A percentile compares a stretch with the other conserved stretches of the same genome.
phyloP scores from a whole-genome alignment of 1,140 invertebrate genomes.

The Zaprionus tsacasi region DNA sequence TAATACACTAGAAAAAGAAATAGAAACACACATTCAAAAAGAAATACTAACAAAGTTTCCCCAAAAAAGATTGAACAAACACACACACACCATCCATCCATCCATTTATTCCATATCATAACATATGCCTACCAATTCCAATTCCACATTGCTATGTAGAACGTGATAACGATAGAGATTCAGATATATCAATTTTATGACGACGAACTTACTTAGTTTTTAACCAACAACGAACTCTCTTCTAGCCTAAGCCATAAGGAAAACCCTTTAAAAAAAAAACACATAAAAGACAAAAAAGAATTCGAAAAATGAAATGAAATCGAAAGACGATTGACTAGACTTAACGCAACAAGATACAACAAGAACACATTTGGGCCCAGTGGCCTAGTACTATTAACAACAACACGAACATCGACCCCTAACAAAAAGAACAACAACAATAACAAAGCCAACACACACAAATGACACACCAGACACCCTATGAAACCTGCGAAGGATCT shows the following conservation, averaged over 20 bases:
- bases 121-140: conserved; percentile 38
- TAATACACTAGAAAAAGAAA: conserved; percentile 32
- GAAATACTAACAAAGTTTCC: conserved; percentile 18
- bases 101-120: conserved; percentile 40
- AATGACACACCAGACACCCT: conserved; percentile 37
- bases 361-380: conserved; percentile 73
- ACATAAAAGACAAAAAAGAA: conserved; percentile 44
- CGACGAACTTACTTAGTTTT: conserved; percentile 70
- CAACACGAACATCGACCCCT: conserved; percentile 33
- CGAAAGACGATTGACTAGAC: conserved; percentile 52
- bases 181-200: conserved; percentile 60
- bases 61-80: conserved; percentile 29
- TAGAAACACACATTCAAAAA: neutral
- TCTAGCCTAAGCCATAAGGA: conserved; percentile 74
- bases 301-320: conserved; percentile 59
- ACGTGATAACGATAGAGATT: conserved; percentile 78
- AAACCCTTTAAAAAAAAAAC: conserved; percentile 6
- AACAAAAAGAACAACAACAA: conserved; percentile 6
- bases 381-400: conserved; percentile 39
- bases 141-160: conserved; percentile 62
- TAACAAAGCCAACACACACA: conserved; percentile 40
- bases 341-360: conserved; percentile 55
- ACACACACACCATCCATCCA: conserved; percentile 17
- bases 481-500: conserved; percentile 43
- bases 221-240: conserved; percentile 67